phyloP scores from a whole-genome alignment of 2,113 vertebrate genomes.

The Carettochelys insculpta region DNA sequence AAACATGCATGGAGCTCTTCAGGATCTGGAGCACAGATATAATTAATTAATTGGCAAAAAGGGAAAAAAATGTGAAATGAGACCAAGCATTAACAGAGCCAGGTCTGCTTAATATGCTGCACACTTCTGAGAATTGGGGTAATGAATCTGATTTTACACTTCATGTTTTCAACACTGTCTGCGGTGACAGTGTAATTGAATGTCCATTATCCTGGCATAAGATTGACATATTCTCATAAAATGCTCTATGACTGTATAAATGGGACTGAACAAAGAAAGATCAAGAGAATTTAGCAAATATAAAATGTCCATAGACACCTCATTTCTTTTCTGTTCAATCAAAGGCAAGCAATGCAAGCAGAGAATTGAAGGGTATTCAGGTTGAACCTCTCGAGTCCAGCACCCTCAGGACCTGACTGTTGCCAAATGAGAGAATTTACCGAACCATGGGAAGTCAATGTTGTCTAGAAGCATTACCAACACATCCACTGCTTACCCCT shows the following conservation, averaged over 20 bases:
- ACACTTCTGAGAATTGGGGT: conserved; percentile 43
- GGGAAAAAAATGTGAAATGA: not conserved
- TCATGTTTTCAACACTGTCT: conserved; percentile 43
- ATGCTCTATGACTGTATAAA: conserved; percentile 27
- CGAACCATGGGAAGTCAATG: too few species aligned
- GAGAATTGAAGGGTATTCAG: not conserved
- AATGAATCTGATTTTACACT: conserved; percentile 69
- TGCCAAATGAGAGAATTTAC: too few species aligned
- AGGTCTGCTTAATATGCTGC: conserved; percentile 5
- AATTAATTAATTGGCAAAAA: conserved; percentile 49
- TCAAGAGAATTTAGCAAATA: not conserved
- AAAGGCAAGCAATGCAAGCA: conserved; percentile 33
- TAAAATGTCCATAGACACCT: not conserved
- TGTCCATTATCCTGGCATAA: conserved; percentile 30
- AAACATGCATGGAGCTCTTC: not conserved
- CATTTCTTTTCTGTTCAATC: conserved; percentile 21
- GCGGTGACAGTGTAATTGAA: conserved; percentile 50
- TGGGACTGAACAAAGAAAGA: not conserved
- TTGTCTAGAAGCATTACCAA: too few species aligned
- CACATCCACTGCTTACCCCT: too few species aligned
- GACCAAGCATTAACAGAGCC: conserved; percentile 25
- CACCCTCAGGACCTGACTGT: too few species aligned
- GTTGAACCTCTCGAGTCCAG: too few species aligned
- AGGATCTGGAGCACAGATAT: not conserved
- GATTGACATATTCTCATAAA: conserved; percentile 45